phyloP scores from a whole-genome alignment of 2,888 invertebrate genomes.

The Ptilodon capucinus region DNA sequence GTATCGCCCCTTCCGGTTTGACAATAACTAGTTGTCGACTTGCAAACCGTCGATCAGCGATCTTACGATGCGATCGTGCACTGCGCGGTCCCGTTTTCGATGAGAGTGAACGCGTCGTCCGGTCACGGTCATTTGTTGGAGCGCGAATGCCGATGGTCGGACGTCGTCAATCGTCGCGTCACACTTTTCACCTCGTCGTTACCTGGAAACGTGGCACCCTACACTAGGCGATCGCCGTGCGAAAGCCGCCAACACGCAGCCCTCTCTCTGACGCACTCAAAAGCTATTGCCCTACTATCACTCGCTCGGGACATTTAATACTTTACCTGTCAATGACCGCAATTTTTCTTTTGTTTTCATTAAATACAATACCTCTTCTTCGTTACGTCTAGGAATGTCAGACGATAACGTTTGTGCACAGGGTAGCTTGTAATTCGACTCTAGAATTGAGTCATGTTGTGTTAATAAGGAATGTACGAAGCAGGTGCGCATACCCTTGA shows the following conservation, averaged over 20 bases:
- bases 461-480: constrained; percentile 38
- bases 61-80: constrained; percentile 43
- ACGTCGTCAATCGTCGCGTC: constrained; percentile 48
- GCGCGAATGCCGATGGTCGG: constrained; percentile 47
- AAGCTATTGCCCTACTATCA: constrained; percentile 70
- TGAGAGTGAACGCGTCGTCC: constrained; percentile 62
- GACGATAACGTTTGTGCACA: not conserved
- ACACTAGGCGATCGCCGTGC: constrained; percentile 15
- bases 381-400: not conserved
- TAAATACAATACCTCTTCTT: not conserved
- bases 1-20: constrained; percentile 33
- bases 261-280: constrained; percentile 60
- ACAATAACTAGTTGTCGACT: constrained; percentile 36
- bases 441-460: constrained; percentile 46
- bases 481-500: constrained; percentile 43
- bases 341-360: constrained; percentile 10
- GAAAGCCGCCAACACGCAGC: constrained; percentile 38
- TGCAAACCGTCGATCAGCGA: constrained; percentile 40
- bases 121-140: constrained; percentile 64
- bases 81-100: constrained; percentile 53
- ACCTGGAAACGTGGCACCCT: constrained; percentile 37
- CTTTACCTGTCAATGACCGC: constrained; percentile 34
- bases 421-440: constrained; percentile 35
- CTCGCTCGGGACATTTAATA: constrained; percentile 47
- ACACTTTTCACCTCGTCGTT: constrained; percentile 46